Percentiles rank a stretch among this genome's conserved stretches.
Evolutionary conservation across 1,140 invertebrate genomes (phyloP).

Genomic region (Odontomachus brunneus): DNA sequence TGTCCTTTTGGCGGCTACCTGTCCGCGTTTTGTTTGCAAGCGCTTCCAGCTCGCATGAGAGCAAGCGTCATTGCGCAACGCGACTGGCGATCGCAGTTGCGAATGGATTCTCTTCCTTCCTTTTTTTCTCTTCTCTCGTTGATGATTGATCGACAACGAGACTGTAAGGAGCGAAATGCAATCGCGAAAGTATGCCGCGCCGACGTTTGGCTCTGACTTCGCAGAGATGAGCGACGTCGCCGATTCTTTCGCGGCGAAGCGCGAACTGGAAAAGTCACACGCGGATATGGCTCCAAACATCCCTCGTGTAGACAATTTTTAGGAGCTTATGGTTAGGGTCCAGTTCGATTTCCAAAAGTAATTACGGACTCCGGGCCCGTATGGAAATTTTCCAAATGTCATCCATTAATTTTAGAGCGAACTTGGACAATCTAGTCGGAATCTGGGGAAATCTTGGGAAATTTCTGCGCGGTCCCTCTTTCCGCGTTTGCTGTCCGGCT

Average conservation of each 20-base stretch:
- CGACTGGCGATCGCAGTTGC: not conserved
- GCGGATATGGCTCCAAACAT: no score
- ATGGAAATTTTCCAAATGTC: no score
- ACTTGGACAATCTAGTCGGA: no score
- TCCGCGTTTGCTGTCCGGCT: not conserved
- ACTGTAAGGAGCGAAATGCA: conserved; percentile 7
- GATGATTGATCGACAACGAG: not conserved
- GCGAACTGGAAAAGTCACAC: conserved; percentile 46
- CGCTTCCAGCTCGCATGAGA: conserved; percentile 10
- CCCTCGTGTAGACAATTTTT: no score
- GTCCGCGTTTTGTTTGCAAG: conserved; percentile 11
- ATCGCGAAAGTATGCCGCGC: conserved; percentile 30
- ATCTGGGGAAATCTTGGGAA: no score
- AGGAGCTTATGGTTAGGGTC: no score
- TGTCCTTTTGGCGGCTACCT: not conserved
- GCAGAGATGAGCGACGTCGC: no score
- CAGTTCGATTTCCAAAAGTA: no score
- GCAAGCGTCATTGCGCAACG: conserved; percentile 16
- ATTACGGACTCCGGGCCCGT: no score
- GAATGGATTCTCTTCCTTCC: no score
- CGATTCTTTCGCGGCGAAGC: not conserved
- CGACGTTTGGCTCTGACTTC: conserved; percentile 31
- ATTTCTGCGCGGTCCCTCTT: not conserved
- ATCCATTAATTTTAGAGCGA: no score
- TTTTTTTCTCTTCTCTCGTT: conserved; percentile 32